Evolutionary conservation across 2,113 vertebrate species (phyloP).

Genomic region (Neogobius melanostomus): DNA sequence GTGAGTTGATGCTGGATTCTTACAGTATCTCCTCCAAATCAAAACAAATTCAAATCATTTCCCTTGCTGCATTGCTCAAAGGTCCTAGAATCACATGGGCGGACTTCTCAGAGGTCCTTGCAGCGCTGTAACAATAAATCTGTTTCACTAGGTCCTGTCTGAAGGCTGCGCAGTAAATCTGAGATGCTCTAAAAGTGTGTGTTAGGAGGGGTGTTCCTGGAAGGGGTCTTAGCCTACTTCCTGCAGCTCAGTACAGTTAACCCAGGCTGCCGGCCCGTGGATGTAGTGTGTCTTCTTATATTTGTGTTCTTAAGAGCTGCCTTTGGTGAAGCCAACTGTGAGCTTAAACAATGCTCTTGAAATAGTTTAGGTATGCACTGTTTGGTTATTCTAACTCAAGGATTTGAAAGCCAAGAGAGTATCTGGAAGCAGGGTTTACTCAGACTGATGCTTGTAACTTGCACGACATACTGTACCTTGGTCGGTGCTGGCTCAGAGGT

Average conservation of each 20-base stretch:
- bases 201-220: conserved; percentile 55
- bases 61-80: conserved; percentile 6
- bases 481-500: not conserved
- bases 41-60: not conserved
- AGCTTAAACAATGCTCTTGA: conserved; percentile 25
- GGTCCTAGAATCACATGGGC: conserved; percentile 3
- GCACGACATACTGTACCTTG: not conserved
- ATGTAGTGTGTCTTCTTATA: conserved; percentile 24
- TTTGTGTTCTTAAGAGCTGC: conserved; percentile 39
- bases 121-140: conserved; percentile 45
- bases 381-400: conserved; percentile 33
- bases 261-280: conserved; percentile 19
- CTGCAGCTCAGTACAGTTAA: conserved; percentile 56
- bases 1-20: conserved; percentile 2
- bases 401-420: conserved; percentile 19
- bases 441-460: conserved; percentile 14
- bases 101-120: conserved; percentile 19
- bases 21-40: not conserved
- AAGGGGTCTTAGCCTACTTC: conserved; percentile 58
- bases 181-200: conserved; percentile 24
- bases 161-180: conserved; percentile 38
- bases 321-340: conserved; percentile 47
- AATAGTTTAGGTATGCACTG: conserved; percentile 25
- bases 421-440: conserved; percentile 20
- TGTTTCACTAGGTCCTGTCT: conserved; percentile 14